A percentile compares a stretch with the other conserved stretches of the same genome.
Conservation (phyloP, 2,888 invertebrate genomes). For the Aelia acuminata region DNA sequence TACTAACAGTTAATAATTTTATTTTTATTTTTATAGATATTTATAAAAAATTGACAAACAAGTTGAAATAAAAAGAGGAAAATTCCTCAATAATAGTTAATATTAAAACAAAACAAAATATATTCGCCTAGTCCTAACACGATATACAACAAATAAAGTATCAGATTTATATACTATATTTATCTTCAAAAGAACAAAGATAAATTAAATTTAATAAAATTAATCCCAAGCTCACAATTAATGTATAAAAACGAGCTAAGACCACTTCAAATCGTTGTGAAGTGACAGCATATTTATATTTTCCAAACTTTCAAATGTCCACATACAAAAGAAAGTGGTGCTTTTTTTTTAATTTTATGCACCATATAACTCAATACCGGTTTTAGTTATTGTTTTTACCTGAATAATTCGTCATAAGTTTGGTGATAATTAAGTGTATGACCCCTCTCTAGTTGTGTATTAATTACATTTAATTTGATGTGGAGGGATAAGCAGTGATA, state of each 20-base stretch:
- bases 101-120: conserved; percentile 45
- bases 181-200: conserved; percentile 50
- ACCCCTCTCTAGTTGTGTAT: conserved; percentile 58
- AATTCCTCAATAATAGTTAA: conserved; percentile 11
- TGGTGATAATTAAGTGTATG: conserved; percentile 52
- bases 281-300: conserved; percentile 17
- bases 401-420: conserved; percentile 55
- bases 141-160: conserved; percentile 53
- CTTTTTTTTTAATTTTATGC: conserved; percentile 9
- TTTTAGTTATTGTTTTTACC: conserved; percentile 45
- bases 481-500: not conserved
- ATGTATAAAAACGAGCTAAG: not conserved
- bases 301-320: conserved; percentile 19
- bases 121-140: conserved; percentile 31
- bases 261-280: conserved; percentile 9
- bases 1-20: conserved; percentile 52
- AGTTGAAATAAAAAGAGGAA: conserved; percentile 30
- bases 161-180: conserved; percentile 41
- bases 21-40: conserved; percentile 52
- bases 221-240: conserved; percentile 2
- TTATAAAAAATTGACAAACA: conserved; percentile 51
- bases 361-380: conserved; percentile 52
- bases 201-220: conserved; percentile 49
- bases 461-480: conserved; percentile 37
- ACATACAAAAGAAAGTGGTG: conserved; percentile 48